phyloP scores from a whole-genome alignment of 1,140 invertebrate genomes.

The Cataglyphis hispanica region DNA sequence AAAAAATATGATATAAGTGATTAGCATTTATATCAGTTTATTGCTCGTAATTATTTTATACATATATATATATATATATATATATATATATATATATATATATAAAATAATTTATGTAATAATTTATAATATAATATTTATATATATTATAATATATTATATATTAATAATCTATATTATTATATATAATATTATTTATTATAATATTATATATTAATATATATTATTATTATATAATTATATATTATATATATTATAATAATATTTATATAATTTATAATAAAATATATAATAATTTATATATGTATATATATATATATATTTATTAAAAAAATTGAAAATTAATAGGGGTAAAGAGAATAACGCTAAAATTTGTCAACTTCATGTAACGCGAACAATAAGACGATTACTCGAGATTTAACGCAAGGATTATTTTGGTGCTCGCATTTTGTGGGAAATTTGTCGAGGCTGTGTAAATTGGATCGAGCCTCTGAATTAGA shows the following conservation, averaged over 20 bases:
- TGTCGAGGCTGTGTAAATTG: slow-evolving; percentile 35
- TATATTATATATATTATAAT: no score
- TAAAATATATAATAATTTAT: no score
- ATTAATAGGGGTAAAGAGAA: not conserved
- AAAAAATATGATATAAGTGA: slow-evolving; percentile 1
- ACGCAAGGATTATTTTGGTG: slow-evolving; percentile 1
- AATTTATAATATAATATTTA: no score
- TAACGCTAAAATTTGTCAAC: not conserved
- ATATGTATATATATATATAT: not conserved
- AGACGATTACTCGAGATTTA: slow-evolving; percentile 37
- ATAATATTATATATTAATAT: no score
- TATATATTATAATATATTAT: no score
- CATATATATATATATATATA: not conserved
- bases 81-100: no score
- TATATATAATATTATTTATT: no score
- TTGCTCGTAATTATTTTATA: not conserved
- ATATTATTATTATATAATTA: no score
- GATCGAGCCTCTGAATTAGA: slow-evolving; percentile 50
- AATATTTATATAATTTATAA: no score
- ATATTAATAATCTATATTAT: no score
- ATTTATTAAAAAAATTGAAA: not conserved
- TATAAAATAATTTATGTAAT: no score
- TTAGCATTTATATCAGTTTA: not conserved
- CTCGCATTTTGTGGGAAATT: slow-evolving; percentile 40
- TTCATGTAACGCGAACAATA: slow-evolving; percentile 23